Evolutionary conservation across 1,140 invertebrate species (phyloP), one percentile per base, ranked within the genome.

Genomic region (Anthonomus grandis): DNA sequence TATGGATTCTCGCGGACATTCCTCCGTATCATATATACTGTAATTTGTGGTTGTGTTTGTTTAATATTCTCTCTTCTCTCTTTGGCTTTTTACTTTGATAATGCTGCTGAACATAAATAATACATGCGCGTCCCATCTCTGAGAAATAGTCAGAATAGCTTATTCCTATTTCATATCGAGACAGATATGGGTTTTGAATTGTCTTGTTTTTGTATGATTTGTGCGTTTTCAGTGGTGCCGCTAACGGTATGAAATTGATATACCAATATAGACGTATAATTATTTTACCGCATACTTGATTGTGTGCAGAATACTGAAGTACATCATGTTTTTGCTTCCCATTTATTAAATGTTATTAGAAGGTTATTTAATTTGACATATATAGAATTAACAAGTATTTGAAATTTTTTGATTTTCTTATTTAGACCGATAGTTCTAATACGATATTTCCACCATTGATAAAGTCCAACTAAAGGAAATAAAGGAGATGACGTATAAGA

Each of bases 1-100:
- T 47, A 48, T 15, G 42, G 41, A 59, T 59, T 59, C 57, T 49
- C 27, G 23, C 37, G 37, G 13, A 39, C 57, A 59, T 59, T 52
- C 57, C 42, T 17, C 22, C 49, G 44, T 59, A 59, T 59, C 57
- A 53, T 59, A 59, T n/a, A n/a, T 59, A 41, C 57, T 38, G 49
- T 59, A 59, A 59, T 59, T 59, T 59, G 57, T 59, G 50, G 57
- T 42, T 52, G 57, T 52, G 49, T 59, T 59, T 59, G 57, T 59
- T 59, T 59, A 59, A 52, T 59, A 59, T 50, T 59, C 41, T 54
- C 53, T 52, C 48, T 59, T 42, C n/a, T n/a, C n/a, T n/a, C n/a
- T n/a, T 53, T 38, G 36, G 42, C 41, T 21, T 59, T 59, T 59
- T 59, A 46, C 50, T 48, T 53, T 38, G 45, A 56, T 56, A 56